Base-by-base conservation (phyloP, 2,797 vertebrate genomes). In the Gambelia wislizenii region DNA sequence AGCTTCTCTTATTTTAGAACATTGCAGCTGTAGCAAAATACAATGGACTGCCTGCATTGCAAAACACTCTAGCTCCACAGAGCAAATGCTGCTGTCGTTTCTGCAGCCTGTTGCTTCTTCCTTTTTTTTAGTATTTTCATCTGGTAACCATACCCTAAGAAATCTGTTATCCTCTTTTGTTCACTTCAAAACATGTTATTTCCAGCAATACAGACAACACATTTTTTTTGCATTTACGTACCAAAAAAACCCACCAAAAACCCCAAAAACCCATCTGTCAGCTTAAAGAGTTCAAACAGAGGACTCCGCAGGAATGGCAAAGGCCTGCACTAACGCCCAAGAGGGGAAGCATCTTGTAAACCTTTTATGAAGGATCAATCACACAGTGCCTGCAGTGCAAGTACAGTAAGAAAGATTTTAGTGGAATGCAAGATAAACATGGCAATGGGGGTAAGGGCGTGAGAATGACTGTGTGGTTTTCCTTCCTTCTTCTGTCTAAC, bases 111-210 rank as follows among this genome's bases (percentile, higher is more conserved):
- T 54, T 36, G 8, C 49, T 56, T n/a, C 42, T 76, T 61, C 79
- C 30, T n/a, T 84, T 78, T 84, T 84, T 79, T 13, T 27, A 78
- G 27, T 10, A 56, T 86, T 83, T 47, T 76, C 84, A 86, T 86
- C 89, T 86, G 89, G 84, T 79, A 89, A 56, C 78, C 89, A 89
- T 83, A 86, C 20, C 84, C 59, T 22, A 30, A 61, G 77, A 86
- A 86, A 86, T 86, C 84, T 89, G 89, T 76, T 86, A 76, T 89
- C 80, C 84, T 86, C 84, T 61, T 88, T 83, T 83, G 80, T 88
- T 88, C 87, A 83, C 79, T 89, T 89, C 78, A 86, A 89, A 89
- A 89, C 72, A 89, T 83, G 69, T 83, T 88, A 88, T 83, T 83
- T 83, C 87, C 87, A 22, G 70, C 69, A 83, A 52, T 67, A 76